Percentiles rank a stretch among this genome's conserved stretches.
Evolutionary conservation across 2,113 vertebrate species (phyloP).

Genomic region (Physeter macrocephalus): DNA sequence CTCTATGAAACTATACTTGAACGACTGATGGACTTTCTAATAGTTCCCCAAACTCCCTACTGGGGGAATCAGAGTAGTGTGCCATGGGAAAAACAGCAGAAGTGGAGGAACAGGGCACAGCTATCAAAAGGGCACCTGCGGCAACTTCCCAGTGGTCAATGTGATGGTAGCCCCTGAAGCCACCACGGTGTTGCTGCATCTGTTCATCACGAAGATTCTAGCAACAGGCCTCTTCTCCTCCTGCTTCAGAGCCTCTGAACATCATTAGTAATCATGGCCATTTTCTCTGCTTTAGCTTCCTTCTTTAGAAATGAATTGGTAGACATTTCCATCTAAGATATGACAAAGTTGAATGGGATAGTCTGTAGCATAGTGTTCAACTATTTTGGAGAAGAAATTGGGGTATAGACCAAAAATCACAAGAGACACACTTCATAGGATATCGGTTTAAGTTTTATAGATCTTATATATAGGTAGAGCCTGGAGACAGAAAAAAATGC

Average conservation of each 20-base stretch:
- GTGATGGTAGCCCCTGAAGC: rapidly evolving
- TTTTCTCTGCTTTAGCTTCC: not conserved
- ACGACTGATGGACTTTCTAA: not conserved
- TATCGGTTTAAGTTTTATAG: no score
- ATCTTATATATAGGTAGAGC: not conserved
- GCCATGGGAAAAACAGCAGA: not conserved
- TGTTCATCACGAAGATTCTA: not conserved
- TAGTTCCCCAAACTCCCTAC: not conserved
- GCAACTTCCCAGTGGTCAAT: rapidly evolving
- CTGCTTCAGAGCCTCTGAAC: no score
- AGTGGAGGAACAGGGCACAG: no score
- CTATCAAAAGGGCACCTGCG: not conserved
- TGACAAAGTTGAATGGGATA: not conserved
- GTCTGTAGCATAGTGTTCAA: not conserved
- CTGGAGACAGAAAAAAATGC: not conserved
- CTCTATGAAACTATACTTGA: not conserved
- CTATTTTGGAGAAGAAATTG: not conserved
- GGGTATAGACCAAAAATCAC: not conserved
- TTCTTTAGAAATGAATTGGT: not conserved
- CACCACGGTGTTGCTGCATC: rapidly evolving
- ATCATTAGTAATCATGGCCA: not conserved
- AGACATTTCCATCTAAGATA: not conserved
- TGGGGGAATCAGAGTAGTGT: not conserved
- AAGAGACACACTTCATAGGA: not conserved
- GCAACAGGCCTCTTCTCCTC: not conserved